phyloP scores from a whole-genome alignment of 2,888 invertebrate genomes.

The Archips crataeganus region DNA sequence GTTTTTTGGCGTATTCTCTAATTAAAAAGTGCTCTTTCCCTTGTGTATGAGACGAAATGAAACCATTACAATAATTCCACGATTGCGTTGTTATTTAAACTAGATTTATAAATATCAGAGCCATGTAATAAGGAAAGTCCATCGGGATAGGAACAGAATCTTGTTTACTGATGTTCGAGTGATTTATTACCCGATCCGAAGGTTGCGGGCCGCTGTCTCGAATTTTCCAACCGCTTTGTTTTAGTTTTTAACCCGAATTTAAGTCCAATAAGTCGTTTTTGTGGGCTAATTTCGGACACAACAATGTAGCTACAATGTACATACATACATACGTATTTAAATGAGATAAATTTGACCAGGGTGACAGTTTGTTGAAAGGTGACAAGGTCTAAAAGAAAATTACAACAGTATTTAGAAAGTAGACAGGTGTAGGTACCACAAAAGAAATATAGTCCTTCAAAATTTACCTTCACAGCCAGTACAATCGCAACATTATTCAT shows the following conservation, averaged over 20 bases:
- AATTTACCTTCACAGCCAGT: too few species aligned
- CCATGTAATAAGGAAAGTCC: conserved; percentile 36
- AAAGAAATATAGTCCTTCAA: too few species aligned
- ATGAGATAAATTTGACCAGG: neutral
- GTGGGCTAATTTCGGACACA: neutral
- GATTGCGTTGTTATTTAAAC: neutral
- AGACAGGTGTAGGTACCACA: too few species aligned
- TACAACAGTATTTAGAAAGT: too few species aligned
- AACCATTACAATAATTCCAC: neutral
- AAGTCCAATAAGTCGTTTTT: conserved; percentile 22
- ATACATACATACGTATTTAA: too few species aligned
- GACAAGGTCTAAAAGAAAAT: neutral
- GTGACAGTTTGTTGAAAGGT: neutral
- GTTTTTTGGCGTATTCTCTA: conserved; percentile 17
- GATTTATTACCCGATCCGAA: conserved; percentile 59
- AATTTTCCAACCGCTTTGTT: conserved; percentile 51
- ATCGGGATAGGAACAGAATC: conserved; percentile 48
- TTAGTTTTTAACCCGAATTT: conserved; percentile 56
- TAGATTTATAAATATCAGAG: conserved; percentile 31
- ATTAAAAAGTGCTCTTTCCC: conserved; percentile 8
- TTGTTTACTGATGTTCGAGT: conserved; percentile 60
- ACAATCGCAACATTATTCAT: too few species aligned
- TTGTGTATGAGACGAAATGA: neutral
- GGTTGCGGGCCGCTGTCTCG: conserved; percentile 48
- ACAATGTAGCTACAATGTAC: neutral